phyloP scores from a whole-genome alignment of 2,113 vertebrate genomes.

The Sapayoa aenigma region DNA sequence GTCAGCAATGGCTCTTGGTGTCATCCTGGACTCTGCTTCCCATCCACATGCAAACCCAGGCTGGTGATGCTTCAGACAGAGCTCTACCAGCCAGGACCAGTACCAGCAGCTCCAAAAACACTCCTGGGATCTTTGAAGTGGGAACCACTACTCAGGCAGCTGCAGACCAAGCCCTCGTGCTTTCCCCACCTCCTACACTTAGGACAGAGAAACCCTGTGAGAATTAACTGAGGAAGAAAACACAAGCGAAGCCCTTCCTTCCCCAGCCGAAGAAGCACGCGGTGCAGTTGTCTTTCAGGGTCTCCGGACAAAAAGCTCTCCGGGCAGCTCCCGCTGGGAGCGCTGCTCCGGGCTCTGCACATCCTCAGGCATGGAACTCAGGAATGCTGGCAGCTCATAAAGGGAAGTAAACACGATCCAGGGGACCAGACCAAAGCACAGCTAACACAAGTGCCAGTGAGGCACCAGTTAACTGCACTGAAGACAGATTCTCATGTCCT shows the following conservation, averaged over 20 bases:
- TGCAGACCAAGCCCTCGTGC: background rate
- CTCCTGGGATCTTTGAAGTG: background rate
- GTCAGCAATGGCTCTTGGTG: background rate
- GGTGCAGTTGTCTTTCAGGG: background rate
- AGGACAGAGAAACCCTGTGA: background rate
- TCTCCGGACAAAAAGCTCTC: background rate
- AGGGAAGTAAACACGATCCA: background rate
- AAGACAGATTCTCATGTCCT: slow-evolving; percentile 5
- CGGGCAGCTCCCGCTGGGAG: background rate
- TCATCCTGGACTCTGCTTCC: background rate
- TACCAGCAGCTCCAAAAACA: background rate
- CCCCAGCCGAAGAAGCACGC: background rate
- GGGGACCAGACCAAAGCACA: background rate
- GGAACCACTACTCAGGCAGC: background rate
- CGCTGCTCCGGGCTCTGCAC: background rate
- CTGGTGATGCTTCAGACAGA: background rate
- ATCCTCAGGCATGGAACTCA: background rate
- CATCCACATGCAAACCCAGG: background rate
- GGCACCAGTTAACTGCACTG: background rate
- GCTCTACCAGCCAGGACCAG: background rate
- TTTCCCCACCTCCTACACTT: background rate
- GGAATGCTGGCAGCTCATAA: background rate
- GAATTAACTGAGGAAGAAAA: background rate
- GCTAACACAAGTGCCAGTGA: background rate
- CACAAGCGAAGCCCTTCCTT: background rate